Conservation (phyloP, 2,797 vertebrate species). For the Helostoma temminkii region DNA sequence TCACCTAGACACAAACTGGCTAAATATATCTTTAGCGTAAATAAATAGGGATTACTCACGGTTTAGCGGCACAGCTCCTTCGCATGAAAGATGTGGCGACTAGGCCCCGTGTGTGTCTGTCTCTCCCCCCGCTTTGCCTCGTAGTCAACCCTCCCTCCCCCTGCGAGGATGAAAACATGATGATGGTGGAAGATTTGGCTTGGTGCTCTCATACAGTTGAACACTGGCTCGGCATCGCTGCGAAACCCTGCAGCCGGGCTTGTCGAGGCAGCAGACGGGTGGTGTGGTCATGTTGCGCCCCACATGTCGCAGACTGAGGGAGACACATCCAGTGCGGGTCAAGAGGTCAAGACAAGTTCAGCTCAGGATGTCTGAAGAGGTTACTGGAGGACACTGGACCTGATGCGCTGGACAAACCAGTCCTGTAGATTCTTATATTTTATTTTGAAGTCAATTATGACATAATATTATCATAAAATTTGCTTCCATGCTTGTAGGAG, state of each 20-base stretch:
- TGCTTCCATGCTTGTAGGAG: not conserved
- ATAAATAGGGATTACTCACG: constrained; percentile 72
- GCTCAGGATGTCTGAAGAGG: constrained; percentile 43
- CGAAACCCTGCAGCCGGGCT: not conserved
- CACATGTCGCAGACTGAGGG: constrained; percentile 38
- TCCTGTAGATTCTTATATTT: not conserved
- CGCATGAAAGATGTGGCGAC: constrained; percentile 80
- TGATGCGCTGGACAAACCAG: not conserved
- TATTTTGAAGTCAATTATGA: not conserved
- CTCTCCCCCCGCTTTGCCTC: constrained; percentile 72
- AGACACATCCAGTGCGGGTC: constrained; percentile 62
- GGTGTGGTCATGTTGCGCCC: constrained; percentile 36
- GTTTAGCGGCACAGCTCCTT: constrained; percentile 71
- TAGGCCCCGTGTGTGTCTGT: constrained; percentile 70
- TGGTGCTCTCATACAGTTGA: constrained; percentile 36
- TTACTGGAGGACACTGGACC: constrained; percentile 44
- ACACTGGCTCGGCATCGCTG: constrained; percentile 13
- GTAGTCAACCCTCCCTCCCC: constrained; percentile 75
- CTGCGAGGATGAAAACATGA: constrained; percentile 75
- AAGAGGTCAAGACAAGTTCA: constrained; percentile 77
- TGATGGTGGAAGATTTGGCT: constrained; percentile 68
- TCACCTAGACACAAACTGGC: rapidly evolving
- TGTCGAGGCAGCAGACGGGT: not conserved
- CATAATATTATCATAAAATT: not conserved
- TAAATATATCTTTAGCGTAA: not conserved